These are phyloP conservation scores for Coregonus ussuriensis DNA, from an alignment of 2,797 vertebrate genomes.

Conservation along the genomic window DNA sequence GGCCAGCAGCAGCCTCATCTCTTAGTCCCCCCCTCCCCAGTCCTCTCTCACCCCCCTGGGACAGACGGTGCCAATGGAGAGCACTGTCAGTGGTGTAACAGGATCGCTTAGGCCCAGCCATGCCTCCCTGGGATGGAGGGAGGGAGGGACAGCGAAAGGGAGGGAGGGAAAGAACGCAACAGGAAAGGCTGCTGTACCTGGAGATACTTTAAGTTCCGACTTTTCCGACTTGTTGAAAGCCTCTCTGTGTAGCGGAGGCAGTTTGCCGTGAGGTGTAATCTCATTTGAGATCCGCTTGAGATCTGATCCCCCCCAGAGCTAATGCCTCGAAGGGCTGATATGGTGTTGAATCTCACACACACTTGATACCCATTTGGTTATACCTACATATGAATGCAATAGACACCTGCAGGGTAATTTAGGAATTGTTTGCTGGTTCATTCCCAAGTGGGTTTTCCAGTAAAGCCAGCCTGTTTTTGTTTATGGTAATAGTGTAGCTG, in stretches of 20 bases:
- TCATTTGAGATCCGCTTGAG: too few species aligned
- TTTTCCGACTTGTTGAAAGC: not conserved
- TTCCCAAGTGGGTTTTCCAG: not conserved
- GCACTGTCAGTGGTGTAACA: not conserved
- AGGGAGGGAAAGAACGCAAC: not conserved
- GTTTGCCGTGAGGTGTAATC: not conserved
- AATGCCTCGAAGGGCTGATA: too few species aligned
- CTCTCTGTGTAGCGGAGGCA: not conserved
- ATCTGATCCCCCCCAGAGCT: not conserved
- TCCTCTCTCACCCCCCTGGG: too few species aligned
- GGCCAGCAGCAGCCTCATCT: too few species aligned
- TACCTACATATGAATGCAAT: not conserved
- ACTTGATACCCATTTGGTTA: not conserved
- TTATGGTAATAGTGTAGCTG: not conserved
- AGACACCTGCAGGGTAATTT: not conserved
- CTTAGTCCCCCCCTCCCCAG: too few species aligned
- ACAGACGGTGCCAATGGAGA: not conserved
- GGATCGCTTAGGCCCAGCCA: not conserved
- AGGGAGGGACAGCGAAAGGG: not conserved
- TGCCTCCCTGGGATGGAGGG: not conserved
- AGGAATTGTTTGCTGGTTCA: not conserved
- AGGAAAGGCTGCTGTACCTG: not conserved
- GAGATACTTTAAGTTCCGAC: not conserved
- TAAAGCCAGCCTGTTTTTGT: not conserved
- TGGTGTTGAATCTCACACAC: not conserved